A percentile compares a stretch with the other conserved stretches of the same genome.
phyloP scores from a whole-genome alignment of 2,113 vertebrate species.

The Brachyhypopomus occidentalis region DNA sequence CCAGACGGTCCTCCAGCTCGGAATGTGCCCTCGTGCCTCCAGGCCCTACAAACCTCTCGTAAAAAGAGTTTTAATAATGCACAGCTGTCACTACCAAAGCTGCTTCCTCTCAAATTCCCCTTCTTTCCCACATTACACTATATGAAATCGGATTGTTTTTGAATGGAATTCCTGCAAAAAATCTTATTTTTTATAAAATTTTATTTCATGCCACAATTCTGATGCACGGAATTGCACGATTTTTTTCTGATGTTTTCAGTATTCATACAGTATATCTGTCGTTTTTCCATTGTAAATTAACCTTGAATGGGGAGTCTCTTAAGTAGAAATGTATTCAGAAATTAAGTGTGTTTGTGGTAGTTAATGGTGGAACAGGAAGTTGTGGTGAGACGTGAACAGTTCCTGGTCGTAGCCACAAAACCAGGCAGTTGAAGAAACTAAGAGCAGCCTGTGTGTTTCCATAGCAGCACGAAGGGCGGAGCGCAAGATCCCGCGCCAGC shows the following conservation, averaged over 20 bases:
- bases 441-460: conserved; percentile 55
- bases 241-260: not conserved
- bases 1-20: not conserved
- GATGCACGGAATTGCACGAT: not conserved
- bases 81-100: not conserved
- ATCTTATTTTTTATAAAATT: too few species aligned
- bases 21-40: not conserved
- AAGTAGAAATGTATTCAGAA: not conserved
- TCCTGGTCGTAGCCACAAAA: not conserved
- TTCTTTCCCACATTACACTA: too few species aligned
- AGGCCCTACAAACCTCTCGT: not conserved
- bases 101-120: not conserved
- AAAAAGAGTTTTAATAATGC: not conserved
- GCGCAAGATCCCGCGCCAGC: conserved; percentile 49
- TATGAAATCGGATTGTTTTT: too few species aligned
- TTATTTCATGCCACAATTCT: not conserved
- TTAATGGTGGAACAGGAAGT: conserved; percentile 27
- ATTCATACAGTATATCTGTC: too few species aligned
- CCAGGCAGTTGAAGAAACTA: conserved; percentile 13
- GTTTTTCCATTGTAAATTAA: too few species aligned
- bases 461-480: conserved; percentile 48
- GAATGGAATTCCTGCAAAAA: not conserved
- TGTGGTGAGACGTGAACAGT: not conserved
- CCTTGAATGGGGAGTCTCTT: not conserved
- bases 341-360: not conserved